Conservation (phyloP, 2,113 vertebrate species). For the Pica pica region DNA sequence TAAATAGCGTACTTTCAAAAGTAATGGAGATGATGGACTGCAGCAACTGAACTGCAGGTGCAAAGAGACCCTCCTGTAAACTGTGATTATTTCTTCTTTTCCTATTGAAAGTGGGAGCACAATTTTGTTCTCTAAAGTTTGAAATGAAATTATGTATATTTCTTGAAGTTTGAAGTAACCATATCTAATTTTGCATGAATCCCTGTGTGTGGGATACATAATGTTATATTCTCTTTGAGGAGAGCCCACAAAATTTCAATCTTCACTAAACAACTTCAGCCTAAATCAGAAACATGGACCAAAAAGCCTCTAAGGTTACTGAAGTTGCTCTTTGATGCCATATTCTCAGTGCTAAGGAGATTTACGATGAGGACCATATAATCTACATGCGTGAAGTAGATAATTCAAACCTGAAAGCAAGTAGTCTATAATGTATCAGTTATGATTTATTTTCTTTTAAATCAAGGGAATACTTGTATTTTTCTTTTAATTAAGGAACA, state of each 20-base stretch:
- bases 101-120: background rate
- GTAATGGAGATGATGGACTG: background rate
- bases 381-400: background rate
- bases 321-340: background rate
- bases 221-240: background rate
- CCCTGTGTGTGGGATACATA: background rate
- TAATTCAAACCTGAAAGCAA: background rate
- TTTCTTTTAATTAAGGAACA: background rate
- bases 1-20: background rate
- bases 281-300: background rate
- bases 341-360: background rate
- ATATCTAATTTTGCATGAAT: background rate
- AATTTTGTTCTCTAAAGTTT: background rate
- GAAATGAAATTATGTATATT: background rate
- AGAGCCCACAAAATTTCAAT: background rate
- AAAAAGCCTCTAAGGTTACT: background rate
- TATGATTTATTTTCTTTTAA: background rate
- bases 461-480: background rate
- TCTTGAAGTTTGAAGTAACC: background rate
- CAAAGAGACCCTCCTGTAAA: background rate
- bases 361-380: background rate
- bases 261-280: background rate
- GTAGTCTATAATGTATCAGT: background rate
- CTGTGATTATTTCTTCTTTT: background rate
- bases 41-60: slow-evolving; percentile 19